Evolutionary conservation across 1,140 invertebrate species (phyloP), one percentile per base, ranked within the genome.

Genomic region (Hyphantria cunea): DNA sequence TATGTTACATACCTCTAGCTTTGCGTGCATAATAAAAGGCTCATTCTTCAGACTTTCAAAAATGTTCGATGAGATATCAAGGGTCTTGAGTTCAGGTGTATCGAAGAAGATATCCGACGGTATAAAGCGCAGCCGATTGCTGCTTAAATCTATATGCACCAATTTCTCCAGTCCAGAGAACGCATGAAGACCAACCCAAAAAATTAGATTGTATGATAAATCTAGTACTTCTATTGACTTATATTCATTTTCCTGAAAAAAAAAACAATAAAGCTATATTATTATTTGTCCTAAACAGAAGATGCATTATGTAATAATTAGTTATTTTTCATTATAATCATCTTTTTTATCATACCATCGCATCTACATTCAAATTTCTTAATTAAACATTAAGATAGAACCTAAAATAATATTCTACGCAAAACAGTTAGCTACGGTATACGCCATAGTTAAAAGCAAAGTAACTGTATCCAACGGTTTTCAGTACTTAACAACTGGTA

Each of bases 131-230:
- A 92, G 69, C 47, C 84, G 70, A 48, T 92, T 92, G 33, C 81
- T 80, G 42, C 86, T 86, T 3, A 92, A 62, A 53, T 92, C 80
- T 50, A 92, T 51, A 42, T 85, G 76, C 7, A 72, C 56, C 6
- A 92, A 69, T 11, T 85, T 76, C 5, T 87, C 75, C 37, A 92
- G 52, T 0, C 86, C 88, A 3, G 82, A 72, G 45, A 92, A 89
- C 10, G 89, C 91, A 47, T 91, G 88, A 12, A 92, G 59, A 0
- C 87, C 91, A 31, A 92, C 86, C 91, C 91, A 92, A 61, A 84
- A 91, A 69, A 92, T 90, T 14, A 76, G 59, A 58, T 92, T 92
- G 67, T 91, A 81, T 10, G 89, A 90, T 37, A 92, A 67, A 69
- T 90, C 76, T 17, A 92, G 64, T 33, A 86, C 66, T 71, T 80